These are phyloP conservation scores for Drosophila lacicola DNA, from an alignment of 2,888 invertebrate species.

Conservation along the genomic window DNA sequence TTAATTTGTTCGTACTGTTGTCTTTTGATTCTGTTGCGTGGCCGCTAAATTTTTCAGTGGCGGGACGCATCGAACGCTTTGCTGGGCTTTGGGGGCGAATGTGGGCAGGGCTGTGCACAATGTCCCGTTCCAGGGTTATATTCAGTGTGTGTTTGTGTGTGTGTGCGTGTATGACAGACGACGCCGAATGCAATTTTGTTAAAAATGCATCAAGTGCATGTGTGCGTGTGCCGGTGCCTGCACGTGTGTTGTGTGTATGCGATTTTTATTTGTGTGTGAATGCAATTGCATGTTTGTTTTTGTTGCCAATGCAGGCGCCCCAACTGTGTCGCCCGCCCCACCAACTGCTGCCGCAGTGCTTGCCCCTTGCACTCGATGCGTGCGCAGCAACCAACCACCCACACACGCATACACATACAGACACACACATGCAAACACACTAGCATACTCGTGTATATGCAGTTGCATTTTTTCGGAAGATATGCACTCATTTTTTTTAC, in stretches of 20 bases:
- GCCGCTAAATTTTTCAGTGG: conserved; percentile 62
- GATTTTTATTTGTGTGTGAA: conserved; percentile 63
- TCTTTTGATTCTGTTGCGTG: conserved; percentile 48
- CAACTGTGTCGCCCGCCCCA: conserved; percentile 21
- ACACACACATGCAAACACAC: conserved; percentile 12
- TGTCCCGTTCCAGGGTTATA: conserved; percentile 27
- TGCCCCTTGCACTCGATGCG: conserved; percentile 65
- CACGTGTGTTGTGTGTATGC: conserved; percentile 29
- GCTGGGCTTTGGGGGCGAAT: conserved; percentile 7
- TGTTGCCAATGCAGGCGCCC: conserved; percentile 73
- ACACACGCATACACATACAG: conserved; percentile 23
- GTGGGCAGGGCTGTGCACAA: conserved; percentile 38
- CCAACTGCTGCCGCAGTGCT: neutral
- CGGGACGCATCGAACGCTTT: conserved; percentile 21
- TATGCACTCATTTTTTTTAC: conserved; percentile 74
- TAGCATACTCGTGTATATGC: conserved; percentile 42
- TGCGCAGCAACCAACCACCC: conserved; percentile 67
- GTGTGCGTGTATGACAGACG: conserved; percentile 53
- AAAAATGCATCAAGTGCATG: conserved; percentile 77
- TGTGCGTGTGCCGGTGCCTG: conserved; percentile 29
- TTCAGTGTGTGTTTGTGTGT: conserved; percentile 16
- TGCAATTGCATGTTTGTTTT: conserved; percentile 80
- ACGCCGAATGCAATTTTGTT: conserved; percentile 81
- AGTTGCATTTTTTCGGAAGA: conserved; percentile 81
- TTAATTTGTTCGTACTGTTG: conserved; percentile 26